Base-by-base conservation (phyloP, 1,140 invertebrate genomes). In the Nasonia longicornis region DNA sequence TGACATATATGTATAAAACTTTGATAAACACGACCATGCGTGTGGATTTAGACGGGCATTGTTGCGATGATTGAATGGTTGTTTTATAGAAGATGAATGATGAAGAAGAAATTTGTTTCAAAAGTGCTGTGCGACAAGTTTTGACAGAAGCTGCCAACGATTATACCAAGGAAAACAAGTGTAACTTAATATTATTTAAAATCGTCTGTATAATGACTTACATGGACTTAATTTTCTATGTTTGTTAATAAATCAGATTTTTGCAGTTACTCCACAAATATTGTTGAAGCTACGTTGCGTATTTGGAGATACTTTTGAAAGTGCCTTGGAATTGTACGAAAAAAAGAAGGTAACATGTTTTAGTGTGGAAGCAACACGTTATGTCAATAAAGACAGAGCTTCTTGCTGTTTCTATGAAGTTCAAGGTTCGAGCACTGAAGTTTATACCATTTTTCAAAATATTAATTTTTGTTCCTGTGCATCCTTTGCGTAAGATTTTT, bases 391-490 rank as follows among this genome's bases (percentile, higher is more conserved):
- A 83, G 80, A 85, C 0, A 78, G 52, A 85, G 72, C 79, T 8
- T 35, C 78, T 67, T 83, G 84, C 67, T 88, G 83, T 82, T 87
- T 94, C 58, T 89, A 93, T 75, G 92, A 94, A 90, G 87, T 94
- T 2, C 90, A 91, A 76, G 93, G 92, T n/a, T 89, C 90, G 31
- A 91, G 92, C n/a, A 91, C 91, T 79, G 87, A 89, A 38, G 89
- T 89, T 73, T 94, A 94, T 83, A 92, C 91, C 64, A 83, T 95
- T 16, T 93, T 94, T 84, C 92, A 93, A 1, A 86, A 91, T 71
- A 87, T 94, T 22, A 94, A 94, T 87, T 94, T 91, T 85, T 95
- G 94, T 84, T 89, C 91, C 2, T 95, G 94, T 86, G 85, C 83
- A 71, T 91, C 92, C 26, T 94, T 89, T 81, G 89, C 87, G 90